These are phyloP conservation scores for Aurelia sp. DNA, from an alignment of 30 jellyfish, hydroid and myxozoan species.

Conservation along the genomic window DNA sequence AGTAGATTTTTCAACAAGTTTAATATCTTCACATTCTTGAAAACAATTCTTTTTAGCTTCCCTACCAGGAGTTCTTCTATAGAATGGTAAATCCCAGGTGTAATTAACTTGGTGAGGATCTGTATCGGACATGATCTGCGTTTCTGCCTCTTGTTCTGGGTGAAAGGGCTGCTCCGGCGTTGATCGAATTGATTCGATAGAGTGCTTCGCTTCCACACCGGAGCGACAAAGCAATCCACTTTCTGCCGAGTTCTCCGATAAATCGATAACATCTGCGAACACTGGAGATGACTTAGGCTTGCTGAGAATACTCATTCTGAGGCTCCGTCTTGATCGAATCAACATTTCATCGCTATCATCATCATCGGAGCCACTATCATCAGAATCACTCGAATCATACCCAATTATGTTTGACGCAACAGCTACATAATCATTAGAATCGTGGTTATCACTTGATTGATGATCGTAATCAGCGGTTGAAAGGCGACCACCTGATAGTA, in stretches of 20 bases:
- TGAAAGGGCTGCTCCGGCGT: too few species aligned
- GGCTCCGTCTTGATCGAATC: constrained; percentile 52
- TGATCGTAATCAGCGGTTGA: not conserved
- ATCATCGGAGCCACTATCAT: not conserved
- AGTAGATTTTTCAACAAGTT: not conserved
- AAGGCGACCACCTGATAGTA: constrained; percentile 27
- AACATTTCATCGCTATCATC: constrained; percentile 25
- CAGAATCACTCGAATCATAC: constrained; percentile 41
- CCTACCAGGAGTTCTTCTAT: constrained; percentile 38
- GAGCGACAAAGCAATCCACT: not conserved
- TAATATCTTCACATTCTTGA: not conserved
- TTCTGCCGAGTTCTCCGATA: not conserved
- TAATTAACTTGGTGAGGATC: not conserved
- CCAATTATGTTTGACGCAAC: not conserved
- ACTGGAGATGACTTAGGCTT: not conserved
- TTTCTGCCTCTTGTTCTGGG: constrained; percentile 5
- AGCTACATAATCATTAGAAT: too few species aligned
- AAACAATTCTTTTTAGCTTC: not conserved
- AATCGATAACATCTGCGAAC: not conserved
- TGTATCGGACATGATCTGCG: not conserved
- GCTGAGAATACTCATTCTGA: constrained; percentile 55
- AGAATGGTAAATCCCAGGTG: constrained; percentile 43
- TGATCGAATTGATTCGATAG: too few species aligned
- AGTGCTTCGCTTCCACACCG: too few species aligned
- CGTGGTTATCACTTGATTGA: too few species aligned